phyloP scores from a whole-genome alignment of 2,797 vertebrate genomes.

The Tarsius wallacei region DNA sequence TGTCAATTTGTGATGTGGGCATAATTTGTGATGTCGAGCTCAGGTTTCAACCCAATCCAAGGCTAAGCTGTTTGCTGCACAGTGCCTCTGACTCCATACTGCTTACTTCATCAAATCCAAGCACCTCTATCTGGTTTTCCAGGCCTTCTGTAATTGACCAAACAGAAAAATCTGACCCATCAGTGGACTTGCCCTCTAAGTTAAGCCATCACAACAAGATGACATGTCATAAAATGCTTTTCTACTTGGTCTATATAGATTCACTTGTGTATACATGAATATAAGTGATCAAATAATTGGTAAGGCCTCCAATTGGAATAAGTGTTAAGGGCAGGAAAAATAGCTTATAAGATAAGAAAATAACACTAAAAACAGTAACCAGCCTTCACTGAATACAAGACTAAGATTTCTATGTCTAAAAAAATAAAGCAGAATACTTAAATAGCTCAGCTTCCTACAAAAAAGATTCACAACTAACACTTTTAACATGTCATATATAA shows the following conservation, averaged over 20 bases:
- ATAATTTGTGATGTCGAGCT: not conserved
- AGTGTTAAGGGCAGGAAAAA: slow-evolving; percentile 18
- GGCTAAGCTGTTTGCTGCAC: not conserved
- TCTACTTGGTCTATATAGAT: not conserved
- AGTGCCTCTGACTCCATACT: not conserved
- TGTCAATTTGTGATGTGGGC: not conserved
- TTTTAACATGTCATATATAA: not conserved
- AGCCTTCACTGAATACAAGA: not conserved
- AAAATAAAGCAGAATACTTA: not conserved
- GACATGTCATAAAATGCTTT: not conserved
- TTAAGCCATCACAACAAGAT: not conserved
- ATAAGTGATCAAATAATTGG: not conserved
- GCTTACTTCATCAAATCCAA: not conserved
- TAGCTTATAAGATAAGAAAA: not conserved
- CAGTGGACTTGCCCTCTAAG: not conserved
- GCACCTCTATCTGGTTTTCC: not conserved
- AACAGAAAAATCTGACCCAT: not conserved
- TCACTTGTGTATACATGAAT: not conserved
- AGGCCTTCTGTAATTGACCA: not conserved
- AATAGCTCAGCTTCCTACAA: not conserved
- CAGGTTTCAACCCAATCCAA: not conserved
- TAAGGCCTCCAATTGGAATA: not conserved
- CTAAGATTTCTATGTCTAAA: not conserved
- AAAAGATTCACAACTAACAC: not conserved
- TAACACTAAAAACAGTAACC: slow-evolving; percentile 33